Evolutionary conservation across 2,888 invertebrate genomes (phyloP).

Genomic region (Pyrochroa serraticornis): DNA sequence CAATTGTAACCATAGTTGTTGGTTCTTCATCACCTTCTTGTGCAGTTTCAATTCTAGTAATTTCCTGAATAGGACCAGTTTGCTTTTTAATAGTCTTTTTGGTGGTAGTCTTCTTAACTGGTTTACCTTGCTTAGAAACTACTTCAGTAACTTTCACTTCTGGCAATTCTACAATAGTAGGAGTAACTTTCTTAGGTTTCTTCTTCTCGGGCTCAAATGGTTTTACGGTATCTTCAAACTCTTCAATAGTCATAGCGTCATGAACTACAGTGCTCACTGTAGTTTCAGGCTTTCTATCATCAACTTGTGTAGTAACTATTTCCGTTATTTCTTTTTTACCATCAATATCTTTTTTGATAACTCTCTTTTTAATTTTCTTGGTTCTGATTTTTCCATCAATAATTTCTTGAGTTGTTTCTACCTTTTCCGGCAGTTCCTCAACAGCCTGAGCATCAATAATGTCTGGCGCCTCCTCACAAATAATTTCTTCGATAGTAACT

Average conservation of each 20-base stretch:
- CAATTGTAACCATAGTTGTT: conserved; percentile 41
- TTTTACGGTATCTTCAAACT: conserved; percentile 34
- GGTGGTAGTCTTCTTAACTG: conserved; percentile 42
- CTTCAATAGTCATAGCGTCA: conserved; percentile 6
- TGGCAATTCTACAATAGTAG: conserved; percentile 49
- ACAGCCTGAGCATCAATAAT: conserved; percentile 25
- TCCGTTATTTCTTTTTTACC: conserved; percentile 59
- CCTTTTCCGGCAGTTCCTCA: conserved; percentile 42
- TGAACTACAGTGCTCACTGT: conserved; percentile 48
- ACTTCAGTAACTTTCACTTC: conserved; percentile 53
- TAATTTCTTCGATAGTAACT: conserved; percentile 47
- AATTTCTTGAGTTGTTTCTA: conserved; percentile 33
- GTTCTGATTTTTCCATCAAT: conserved; percentile 26
- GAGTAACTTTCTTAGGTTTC: conserved; percentile 43
- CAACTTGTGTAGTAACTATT: conserved; percentile 57
- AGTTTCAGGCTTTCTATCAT: conserved; percentile 51
- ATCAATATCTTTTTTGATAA: conserved; percentile 49
- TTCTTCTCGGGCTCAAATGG: conserved; percentile 26
- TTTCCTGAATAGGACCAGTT: conserved; percentile 49
- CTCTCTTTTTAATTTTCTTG: conserved; percentile 37
- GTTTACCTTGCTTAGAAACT: conserved; percentile 37
- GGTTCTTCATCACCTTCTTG: conserved; percentile 37
- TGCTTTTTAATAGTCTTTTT: conserved; percentile 56
- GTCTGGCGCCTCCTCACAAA: conserved; percentile 47
- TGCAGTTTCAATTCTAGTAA: conserved; percentile 50